Evolutionary conservation across 2,113 vertebrate species (phyloP).

Genomic region (Meleagris gallopavo): DNA sequence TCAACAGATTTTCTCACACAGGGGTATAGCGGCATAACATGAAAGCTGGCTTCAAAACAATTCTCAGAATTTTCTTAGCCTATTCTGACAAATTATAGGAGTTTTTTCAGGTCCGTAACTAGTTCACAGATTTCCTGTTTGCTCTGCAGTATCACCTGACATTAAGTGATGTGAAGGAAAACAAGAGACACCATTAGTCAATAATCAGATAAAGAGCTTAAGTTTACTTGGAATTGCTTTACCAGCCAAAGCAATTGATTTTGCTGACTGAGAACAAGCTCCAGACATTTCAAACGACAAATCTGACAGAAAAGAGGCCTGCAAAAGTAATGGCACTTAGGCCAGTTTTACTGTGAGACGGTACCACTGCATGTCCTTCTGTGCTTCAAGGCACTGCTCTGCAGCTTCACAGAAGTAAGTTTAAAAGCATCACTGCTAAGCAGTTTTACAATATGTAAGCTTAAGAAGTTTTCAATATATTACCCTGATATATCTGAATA

Average conservation of each 20-base stretch:
- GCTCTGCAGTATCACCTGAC: neutral
- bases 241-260: neutral
- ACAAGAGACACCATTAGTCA: neutral
- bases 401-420: neutral
- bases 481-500: conserved; percentile 99
- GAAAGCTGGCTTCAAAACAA: neutral
- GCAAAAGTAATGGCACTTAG: neutral
- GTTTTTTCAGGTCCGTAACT: neutral
- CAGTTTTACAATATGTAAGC: neutral
- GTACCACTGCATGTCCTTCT: neutral
- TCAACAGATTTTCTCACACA: neutral
- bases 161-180: neutral
- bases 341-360: neutral
- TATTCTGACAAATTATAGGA: neutral
- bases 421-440: neutral
- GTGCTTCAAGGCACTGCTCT: neutral
- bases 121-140: neutral
- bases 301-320: neutral
- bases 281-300: neutral
- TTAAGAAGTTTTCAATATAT: neutral
- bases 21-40: neutral
- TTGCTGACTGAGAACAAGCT: neutral
- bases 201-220: neutral
- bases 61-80: neutral
- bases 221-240: neutral